phyloP scores from a whole-genome alignment of 2,113 vertebrate species.

The Peromyscus polionotus region DNA sequence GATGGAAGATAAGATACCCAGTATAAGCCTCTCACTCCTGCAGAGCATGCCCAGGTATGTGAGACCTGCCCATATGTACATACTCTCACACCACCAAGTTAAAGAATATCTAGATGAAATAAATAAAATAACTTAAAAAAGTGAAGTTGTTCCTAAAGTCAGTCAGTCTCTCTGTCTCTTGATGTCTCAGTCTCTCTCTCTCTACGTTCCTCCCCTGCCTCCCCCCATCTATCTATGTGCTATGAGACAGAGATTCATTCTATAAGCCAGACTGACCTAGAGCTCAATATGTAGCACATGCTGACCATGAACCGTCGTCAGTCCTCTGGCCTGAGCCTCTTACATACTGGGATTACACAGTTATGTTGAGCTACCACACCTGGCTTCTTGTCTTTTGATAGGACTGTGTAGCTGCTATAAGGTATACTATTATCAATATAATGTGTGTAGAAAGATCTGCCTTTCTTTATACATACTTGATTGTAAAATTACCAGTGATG shows the following conservation, averaged over 20 bases:
- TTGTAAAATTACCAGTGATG: not conserved
- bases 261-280: not conserved
- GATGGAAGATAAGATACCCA: not conserved
- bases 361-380: not conserved
- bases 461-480: conserved; percentile 40
- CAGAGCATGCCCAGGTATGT: too few species aligned
- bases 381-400: conserved; percentile 35
- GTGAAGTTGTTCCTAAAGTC: not conserved
- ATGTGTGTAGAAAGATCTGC: conserved; percentile 30
- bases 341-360: not conserved
- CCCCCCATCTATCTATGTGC: not conserved
- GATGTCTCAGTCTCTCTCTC: not conserved
- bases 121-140: not conserved
- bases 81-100: not conserved
- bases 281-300: not conserved
- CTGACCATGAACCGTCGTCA: not conserved
- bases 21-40: not conserved
- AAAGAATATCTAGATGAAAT: not conserved
- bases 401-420: conserved; percentile 5
- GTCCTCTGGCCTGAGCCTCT: not conserved
- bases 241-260: not conserved
- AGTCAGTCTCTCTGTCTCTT: not conserved
- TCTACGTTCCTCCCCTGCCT: not conserved
- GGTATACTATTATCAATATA: conserved; percentile 3
- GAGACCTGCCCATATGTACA: not conserved